phyloP scores from a whole-genome alignment of 1,140 invertebrate species.

The Phenacoccus solenopsis region DNA sequence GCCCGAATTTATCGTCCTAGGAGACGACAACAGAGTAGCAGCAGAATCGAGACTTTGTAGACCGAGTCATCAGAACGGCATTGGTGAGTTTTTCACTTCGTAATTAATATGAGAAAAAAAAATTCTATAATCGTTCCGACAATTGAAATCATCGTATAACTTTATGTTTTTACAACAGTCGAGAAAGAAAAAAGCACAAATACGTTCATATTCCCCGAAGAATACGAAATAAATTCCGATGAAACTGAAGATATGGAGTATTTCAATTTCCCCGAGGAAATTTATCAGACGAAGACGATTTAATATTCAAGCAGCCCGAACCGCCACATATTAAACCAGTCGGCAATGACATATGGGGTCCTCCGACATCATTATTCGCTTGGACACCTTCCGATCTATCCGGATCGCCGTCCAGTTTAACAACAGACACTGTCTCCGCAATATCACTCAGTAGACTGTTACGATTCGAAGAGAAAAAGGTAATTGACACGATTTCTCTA shows the following conservation, averaged over 20 bases:
- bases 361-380: neutral
- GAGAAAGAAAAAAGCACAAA: neutral
- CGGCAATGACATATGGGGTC: neutral
- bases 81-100: too few relatives aligned
- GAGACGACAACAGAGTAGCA: neutral
- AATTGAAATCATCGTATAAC: too few relatives aligned
- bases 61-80: neutral
- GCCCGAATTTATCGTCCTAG: neutral
- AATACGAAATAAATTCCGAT: conserved; percentile 6
- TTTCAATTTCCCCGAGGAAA: conserved; percentile 1
- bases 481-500: neutral
- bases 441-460: neutral
- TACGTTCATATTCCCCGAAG: neutral
- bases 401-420: neutral
- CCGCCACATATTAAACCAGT: neutral
- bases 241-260: neutral
- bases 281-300: neutral
- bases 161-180: neutral
- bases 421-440: neutral
- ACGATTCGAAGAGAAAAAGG: conserved; percentile 10
- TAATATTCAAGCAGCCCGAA: neutral
- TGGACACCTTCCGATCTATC: neutral
- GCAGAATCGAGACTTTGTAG: neutral
- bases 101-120: too few relatives aligned
- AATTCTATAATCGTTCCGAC: too few relatives aligned